Conservation (phyloP, 2,113 vertebrate genomes). For the Gallinago paraguaiae region DNA sequence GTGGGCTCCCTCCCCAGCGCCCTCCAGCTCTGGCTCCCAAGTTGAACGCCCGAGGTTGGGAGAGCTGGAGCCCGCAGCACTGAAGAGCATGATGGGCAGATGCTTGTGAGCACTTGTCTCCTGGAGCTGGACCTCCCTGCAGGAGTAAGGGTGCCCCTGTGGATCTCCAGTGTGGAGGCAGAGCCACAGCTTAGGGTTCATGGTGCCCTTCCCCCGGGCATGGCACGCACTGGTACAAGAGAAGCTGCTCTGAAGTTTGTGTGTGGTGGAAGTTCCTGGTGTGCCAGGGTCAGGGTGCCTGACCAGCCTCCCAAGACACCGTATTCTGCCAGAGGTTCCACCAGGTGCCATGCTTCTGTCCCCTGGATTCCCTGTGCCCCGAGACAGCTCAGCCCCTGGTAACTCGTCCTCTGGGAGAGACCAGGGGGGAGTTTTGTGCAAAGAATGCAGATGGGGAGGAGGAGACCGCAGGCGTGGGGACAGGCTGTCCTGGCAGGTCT, state of each 20-base stretch:
- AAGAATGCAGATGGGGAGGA: not conserved
- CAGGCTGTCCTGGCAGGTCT: not conserved
- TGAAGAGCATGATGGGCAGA: not conserved
- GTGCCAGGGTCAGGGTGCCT: not conserved
- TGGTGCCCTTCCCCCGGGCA: not conserved
- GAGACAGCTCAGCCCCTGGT: not conserved
- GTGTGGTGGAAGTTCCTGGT: not conserved
- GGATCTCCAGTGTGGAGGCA: not conserved
- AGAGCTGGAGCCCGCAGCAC: not conserved
- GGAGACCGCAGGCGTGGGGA: not conserved
- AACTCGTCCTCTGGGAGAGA: not conserved
- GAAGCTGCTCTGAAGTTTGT: not conserved
- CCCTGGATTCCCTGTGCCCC: not conserved
- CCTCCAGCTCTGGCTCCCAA: not conserved
- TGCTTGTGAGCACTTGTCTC: not conserved
- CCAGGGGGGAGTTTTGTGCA: not conserved
- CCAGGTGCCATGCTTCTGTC: not conserved
- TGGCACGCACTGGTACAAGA: accelerated
- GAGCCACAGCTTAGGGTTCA: not conserved
- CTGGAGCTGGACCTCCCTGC: not conserved
- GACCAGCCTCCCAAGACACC: not conserved
- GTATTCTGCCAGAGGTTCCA: not conserved
- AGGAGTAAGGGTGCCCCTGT: not conserved
- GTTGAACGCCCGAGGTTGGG: not conserved
- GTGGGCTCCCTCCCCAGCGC: not conserved